phyloP scores from a whole-genome alignment of 2,797 vertebrate genomes.

The Xiphophorus birchmanni region DNA sequence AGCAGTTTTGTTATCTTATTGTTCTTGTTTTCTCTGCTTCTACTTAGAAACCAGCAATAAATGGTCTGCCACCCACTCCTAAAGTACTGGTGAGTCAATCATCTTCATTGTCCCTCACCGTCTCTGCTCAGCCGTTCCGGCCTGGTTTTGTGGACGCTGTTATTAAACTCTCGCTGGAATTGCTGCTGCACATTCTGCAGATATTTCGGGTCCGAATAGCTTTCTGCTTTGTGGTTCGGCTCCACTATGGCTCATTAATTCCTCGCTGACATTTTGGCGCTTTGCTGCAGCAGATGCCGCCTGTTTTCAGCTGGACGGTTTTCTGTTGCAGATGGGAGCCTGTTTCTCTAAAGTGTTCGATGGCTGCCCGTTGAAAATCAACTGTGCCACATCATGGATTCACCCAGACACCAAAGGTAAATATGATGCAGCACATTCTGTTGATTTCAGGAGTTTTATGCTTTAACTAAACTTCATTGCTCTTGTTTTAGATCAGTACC shows the following conservation, averaged over 20 bases:
- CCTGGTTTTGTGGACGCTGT: constrained; percentile 30
- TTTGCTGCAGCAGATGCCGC: constrained; percentile 18
- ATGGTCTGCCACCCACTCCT: constrained; percentile 95
- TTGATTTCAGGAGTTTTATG: background rate
- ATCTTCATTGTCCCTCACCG: constrained; percentile 29
- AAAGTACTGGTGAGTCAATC: constrained; percentile 94
- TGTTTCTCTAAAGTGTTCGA: constrained; percentile 99
- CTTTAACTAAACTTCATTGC: background rate
- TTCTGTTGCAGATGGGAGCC: constrained; percentile 91
- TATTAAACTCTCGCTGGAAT: constrained; percentile 44
- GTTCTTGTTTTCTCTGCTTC: constrained; percentile 37
- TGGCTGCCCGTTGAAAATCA: constrained; percentile 97
- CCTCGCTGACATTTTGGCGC: constrained; percentile 49
- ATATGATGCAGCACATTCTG: background rate
- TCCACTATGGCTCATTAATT: constrained; percentile 53
- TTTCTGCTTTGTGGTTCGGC: constrained; percentile 47
- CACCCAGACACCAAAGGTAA: constrained; percentile 98
- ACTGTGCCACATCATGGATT: constrained; percentile 99
- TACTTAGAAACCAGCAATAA: constrained; percentile 92
- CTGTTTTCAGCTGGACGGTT: constrained; percentile 32
- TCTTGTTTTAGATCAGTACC: constrained; percentile 88
- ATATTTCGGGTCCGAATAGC: constrained; percentile 49
- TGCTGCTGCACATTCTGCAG: constrained; percentile 49
- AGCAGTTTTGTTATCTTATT: constrained; percentile 22
- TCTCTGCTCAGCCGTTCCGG: constrained; percentile 14